Conservation (phyloP, 2,113 vertebrate species). For the Cariama cristata region DNA sequence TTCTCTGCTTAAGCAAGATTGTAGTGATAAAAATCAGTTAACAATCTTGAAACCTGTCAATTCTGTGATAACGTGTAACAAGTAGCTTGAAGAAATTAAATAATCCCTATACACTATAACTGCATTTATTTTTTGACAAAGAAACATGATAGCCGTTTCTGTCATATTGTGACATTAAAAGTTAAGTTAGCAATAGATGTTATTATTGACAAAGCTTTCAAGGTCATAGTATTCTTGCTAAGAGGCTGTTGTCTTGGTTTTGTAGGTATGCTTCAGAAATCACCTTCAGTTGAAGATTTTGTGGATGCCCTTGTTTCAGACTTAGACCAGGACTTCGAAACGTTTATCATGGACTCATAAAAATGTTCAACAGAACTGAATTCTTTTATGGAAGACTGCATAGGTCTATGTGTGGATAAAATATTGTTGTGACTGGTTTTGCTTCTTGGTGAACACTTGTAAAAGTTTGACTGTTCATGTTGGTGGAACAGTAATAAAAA, state of each 20-base stretch:
- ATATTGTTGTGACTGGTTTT: neutral
- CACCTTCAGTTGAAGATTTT: conserved; percentile 89
- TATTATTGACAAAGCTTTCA: neutral
- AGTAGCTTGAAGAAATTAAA: neutral
- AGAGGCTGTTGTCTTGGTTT: neutral
- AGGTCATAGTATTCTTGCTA: neutral
- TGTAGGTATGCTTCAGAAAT: conserved; percentile 94
- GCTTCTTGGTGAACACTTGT: neutral
- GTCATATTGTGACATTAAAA: neutral
- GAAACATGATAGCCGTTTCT: neutral
- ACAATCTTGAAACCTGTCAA: neutral
- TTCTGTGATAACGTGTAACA: neutral
- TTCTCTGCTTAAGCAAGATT: neutral
- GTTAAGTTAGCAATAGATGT: neutral
- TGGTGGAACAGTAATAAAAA: conserved; percentile 67
- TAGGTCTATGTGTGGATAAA: neutral
- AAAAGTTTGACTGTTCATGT: neutral
- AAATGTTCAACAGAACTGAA: neutral
- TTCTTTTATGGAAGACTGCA: neutral
- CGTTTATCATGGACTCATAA: conserved; percentile 91
- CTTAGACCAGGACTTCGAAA: conserved; percentile 91
- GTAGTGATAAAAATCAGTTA: neutral
- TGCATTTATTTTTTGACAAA: neutral
- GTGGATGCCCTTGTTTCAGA: conserved; percentile 93
- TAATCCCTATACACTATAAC: neutral